Conservation (phyloP, 2,113 vertebrate species). For the Corythoichthys haematopterus region DNA sequence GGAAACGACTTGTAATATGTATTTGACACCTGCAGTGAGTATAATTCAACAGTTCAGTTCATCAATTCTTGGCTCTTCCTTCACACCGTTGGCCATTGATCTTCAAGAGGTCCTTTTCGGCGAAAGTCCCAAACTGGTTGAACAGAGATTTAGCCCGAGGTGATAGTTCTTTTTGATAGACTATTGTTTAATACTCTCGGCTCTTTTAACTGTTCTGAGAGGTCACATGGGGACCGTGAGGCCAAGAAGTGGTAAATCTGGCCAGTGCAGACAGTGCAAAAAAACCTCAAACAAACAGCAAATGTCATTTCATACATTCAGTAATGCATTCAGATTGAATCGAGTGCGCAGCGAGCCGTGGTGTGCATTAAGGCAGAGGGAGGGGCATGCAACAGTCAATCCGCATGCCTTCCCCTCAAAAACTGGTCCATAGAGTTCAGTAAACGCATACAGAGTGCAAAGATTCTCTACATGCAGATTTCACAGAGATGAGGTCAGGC, state of each 20-base stretch:
- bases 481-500: background rate
- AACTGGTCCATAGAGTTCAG: conserved; percentile 23
- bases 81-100: background rate
- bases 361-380: conserved; percentile 61
- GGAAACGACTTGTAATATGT: background rate
- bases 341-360: conserved; percentile 30
- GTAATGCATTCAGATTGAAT: conserved; percentile 5
- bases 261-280: conserved; percentile 1
- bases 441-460: conserved; percentile 22
- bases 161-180: conserved; percentile 1
- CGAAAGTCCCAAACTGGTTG: background rate
- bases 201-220: background rate
- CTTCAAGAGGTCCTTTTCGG: conserved; percentile 1
- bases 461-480: conserved; percentile 35
- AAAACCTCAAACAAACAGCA: conserved; percentile 9
- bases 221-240: background rate
- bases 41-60: conserved; percentile 5
- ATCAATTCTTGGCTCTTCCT: background rate
- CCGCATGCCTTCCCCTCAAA: conserved; percentile 13
- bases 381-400: conserved; percentile 55
- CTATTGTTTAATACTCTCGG: background rate
- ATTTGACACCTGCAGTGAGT: background rate
- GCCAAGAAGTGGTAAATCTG: conserved; percentile 26
- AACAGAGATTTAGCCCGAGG: background rate
- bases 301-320: conserved; percentile 42